These are phyloP conservation scores for Tetanocera ferruginea DNA, from an alignment of 2,888 invertebrate species.

Conservation along the genomic window DNA sequence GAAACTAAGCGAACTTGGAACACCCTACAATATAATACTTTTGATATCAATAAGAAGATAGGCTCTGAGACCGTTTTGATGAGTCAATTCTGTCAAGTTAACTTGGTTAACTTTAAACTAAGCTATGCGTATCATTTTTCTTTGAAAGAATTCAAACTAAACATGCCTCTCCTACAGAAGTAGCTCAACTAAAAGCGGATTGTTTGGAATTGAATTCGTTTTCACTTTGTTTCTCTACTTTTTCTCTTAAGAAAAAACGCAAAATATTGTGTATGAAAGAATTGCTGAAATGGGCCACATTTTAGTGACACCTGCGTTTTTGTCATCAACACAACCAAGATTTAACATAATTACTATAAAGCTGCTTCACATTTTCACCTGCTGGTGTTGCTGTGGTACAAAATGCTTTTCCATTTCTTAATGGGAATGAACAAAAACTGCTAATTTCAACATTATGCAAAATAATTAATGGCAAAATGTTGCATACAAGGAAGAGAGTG, in stretches of 20 bases:
- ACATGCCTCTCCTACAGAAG: too few species aligned
- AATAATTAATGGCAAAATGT: not conserved
- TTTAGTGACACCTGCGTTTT: not conserved
- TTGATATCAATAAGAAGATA: too few species aligned
- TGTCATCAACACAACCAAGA: not conserved
- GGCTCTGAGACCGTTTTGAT: not conserved
- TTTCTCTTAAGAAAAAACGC: not conserved
- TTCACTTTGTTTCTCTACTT: not conserved
- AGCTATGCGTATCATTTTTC: too few species aligned
- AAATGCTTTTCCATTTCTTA: not conserved
- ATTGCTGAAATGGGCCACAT: not conserved
- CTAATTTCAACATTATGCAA: not conserved
- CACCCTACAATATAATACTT: not conserved
- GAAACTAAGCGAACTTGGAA: not conserved
- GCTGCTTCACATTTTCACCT: conserved; percentile 1
- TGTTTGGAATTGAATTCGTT: too few species aligned
- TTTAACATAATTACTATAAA: conserved; percentile 24
- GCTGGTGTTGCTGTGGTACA: not conserved
- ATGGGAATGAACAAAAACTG: too few species aligned
- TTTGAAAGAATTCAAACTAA: not conserved
- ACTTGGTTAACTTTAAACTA: too few species aligned
- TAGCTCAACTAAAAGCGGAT: too few species aligned
- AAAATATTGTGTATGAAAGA: not conserved
- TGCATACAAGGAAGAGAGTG: not conserved
- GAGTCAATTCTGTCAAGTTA: too few species aligned